phyloP scores from a whole-genome alignment of 2,797 vertebrate species.

The Artibeus lituratus region DNA sequence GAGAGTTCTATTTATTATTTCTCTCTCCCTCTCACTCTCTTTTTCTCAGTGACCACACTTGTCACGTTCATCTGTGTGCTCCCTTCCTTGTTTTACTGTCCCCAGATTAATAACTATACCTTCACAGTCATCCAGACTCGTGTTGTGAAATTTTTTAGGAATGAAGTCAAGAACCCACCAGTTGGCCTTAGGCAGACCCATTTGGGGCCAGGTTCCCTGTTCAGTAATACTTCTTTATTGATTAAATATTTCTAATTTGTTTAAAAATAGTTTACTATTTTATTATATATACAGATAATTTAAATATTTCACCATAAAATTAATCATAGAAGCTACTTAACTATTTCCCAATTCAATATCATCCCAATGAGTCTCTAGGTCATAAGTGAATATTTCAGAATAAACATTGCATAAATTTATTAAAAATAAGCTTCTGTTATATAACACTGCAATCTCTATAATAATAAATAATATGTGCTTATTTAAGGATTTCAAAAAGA shows the following conservation, averaged over 20 bases:
- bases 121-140: too few species aligned
- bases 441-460: background rate
- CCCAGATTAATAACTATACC: too few species aligned
- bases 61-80: too few species aligned
- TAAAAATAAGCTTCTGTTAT: background rate
- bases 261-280: background rate
- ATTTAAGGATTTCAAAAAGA: background rate
- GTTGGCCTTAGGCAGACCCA: too few species aligned
- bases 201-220: too few species aligned
- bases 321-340: background rate
- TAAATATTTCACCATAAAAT: background rate
- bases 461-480: background rate
- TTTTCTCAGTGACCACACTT: too few species aligned
- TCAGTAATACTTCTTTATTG: too few species aligned
- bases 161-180: too few species aligned
- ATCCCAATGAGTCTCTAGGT: background rate
- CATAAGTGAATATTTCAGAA: constrained; percentile 27
- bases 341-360: background rate
- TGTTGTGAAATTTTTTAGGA: too few species aligned
- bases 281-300: background rate
- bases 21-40: background rate
- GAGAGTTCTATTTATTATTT: too few species aligned
- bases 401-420: background rate
- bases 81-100: too few species aligned
- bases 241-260: too few species aligned